Percentiles rank a stretch among this genome's conserved stretches.
Conservation (phyloP, 1,140 invertebrate species). For the Marisa cornuarietis region DNA sequence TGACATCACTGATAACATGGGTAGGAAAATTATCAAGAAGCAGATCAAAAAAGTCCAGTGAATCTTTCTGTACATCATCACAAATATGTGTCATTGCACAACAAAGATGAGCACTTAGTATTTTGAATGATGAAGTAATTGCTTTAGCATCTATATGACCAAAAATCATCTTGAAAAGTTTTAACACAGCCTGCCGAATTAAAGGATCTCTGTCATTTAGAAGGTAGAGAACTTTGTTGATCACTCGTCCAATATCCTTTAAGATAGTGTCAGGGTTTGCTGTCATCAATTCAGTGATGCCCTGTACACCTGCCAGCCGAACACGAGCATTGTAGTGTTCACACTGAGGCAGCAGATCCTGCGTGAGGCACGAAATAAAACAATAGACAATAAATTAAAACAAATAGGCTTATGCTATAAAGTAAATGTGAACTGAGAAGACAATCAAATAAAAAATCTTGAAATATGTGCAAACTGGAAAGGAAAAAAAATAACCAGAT, state of each 20-base stretch:
- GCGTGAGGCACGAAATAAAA: background rate
- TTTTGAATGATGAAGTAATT: background rate
- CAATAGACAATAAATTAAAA: background rate
- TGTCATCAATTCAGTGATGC: background rate
- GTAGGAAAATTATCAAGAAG: background rate
- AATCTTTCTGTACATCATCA: slow-evolving; percentile 1
- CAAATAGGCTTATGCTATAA: too few species aligned
- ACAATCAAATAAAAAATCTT: too few species aligned
- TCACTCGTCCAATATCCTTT: background rate
- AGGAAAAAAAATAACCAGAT: too few species aligned
- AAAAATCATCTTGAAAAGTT: background rate
- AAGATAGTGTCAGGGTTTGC: background rate
- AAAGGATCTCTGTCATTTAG: slow-evolving; percentile 5
- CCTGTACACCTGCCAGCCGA: background rate
- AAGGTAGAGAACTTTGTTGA: background rate
- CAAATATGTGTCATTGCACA: slow-evolving; percentile 4
- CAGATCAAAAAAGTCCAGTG: slow-evolving; percentile 9
- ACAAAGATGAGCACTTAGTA: slow-evolving; percentile 1
- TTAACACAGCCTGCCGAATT: slow-evolving; percentile 4
- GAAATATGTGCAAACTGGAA: too few species aligned
- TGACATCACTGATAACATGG: background rate
- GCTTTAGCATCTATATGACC: background rate
- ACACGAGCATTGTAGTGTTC: background rate
- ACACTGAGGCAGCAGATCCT: background rate
- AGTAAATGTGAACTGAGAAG: too few species aligned